Conservation (phyloP, 2,113 vertebrate species). For the Physeter macrocephalus region DNA sequence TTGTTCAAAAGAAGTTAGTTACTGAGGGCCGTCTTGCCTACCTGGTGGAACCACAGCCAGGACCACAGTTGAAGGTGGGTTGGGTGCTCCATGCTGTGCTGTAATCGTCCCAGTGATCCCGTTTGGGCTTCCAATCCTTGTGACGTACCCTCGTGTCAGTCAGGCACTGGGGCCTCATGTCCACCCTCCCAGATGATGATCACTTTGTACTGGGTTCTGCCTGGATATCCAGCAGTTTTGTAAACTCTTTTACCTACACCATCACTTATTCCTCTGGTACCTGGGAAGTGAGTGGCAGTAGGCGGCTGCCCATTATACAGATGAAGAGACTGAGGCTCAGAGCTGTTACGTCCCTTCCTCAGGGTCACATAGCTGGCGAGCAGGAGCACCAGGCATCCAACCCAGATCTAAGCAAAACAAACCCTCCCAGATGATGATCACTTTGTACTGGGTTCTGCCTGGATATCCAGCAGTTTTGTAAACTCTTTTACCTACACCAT, state of each 20-base stretch:
- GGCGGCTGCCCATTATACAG: neutral
- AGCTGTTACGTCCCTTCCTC: neutral
- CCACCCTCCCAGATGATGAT: fast-evolving
- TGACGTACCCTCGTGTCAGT: fast-evolving
- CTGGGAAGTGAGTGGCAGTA: neutral
- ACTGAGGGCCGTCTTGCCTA: neutral
- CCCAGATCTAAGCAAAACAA: fast-evolving
- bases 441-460: neutral
- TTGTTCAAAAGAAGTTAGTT: neutral
- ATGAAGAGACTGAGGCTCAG: neutral
- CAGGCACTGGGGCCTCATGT: neutral
- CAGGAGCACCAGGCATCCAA: fast-evolving
- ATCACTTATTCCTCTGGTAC: neutral
- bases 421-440: fast-evolving
- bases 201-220: neutral
- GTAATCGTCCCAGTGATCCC: fast-evolving
- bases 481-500: fast-evolving
- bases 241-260: fast-evolving
- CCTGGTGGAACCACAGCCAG: neutral
- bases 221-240: fast-evolving
- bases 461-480: fast-evolving
- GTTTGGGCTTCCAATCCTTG: neutral
- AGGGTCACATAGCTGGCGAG: neutral
- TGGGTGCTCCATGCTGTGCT: fast-evolving
- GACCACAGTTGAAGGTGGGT: neutral